Evolutionary conservation across 2,888 invertebrate species (phyloP).

Genomic region (Lepetodrilus schrolli): DNA sequence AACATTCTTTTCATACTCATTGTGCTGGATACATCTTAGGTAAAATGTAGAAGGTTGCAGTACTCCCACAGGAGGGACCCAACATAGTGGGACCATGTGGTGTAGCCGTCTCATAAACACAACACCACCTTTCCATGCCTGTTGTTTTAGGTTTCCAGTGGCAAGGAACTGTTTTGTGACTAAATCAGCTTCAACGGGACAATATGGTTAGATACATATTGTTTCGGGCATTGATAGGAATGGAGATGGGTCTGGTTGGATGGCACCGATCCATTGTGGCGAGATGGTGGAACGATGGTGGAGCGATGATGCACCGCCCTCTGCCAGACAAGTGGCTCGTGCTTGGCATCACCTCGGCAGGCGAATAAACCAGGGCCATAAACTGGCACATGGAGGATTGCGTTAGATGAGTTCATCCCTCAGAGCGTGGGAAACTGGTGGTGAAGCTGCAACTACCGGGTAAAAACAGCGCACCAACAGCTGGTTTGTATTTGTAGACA

Average conservation of each 20-base stretch:
- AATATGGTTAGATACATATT: slow-evolving; percentile 2
- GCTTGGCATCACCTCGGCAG: neutral
- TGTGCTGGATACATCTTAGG: neutral
- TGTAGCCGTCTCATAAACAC: neutral
- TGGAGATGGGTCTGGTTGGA: neutral
- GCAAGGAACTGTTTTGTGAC: slow-evolving; percentile 16
- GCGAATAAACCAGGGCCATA: slow-evolving; percentile 1
- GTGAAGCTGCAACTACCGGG: slow-evolving; percentile 5
- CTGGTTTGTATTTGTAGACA: slow-evolving; percentile 27
- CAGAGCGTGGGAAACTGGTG: slow-evolving; percentile 10
- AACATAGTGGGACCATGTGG: neutral
- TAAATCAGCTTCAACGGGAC: neutral
- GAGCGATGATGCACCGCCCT: neutral
- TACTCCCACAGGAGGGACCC: too few species aligned
- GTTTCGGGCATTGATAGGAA: neutral
- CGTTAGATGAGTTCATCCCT: slow-evolving; percentile 13
- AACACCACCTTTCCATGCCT: neutral
- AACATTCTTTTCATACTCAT: neutral
- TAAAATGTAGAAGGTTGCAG: neutral
- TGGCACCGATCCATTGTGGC: neutral
- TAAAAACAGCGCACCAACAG: slow-evolving; percentile 16
- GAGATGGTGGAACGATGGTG: neutral
- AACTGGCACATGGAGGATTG: slow-evolving; percentile 18
- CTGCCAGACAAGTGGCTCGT: slow-evolving; percentile 3
- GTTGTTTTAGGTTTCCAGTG: neutral